Evolutionary conservation across 2,113 vertebrate genomes (phyloP).

Genomic region (Tor tambroides): DNA sequence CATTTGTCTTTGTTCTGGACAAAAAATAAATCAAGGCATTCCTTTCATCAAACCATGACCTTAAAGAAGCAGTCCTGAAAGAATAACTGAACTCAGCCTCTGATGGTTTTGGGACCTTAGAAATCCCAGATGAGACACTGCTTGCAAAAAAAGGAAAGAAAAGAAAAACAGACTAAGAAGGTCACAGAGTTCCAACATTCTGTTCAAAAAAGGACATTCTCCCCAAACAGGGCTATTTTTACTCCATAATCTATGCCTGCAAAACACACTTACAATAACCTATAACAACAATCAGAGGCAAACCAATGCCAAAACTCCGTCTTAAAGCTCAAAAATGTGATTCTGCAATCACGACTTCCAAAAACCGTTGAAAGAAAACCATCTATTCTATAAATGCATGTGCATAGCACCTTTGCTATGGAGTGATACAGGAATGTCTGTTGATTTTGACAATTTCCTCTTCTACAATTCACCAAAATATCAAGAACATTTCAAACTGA

Average conservation of each 20-base stretch:
- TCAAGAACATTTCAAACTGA: too few species aligned
- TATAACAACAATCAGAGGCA: conserved; percentile 11
- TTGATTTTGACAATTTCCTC: neutral
- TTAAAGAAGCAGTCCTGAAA: conserved; percentile 27
- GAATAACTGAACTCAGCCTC: conserved; percentile 44
- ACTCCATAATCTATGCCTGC: conserved; percentile 32
- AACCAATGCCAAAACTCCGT: conserved; percentile 46
- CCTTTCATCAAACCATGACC: neutral
- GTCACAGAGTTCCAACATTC: conserved; percentile 29
- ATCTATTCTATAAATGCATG: neutral
- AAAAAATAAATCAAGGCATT: conserved; percentile 5
- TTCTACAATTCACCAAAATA: neutral
- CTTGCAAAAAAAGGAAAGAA: neutral
- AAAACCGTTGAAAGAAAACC: neutral
- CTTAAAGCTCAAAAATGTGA: neutral
- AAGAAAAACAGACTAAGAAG: conserved; percentile 19
- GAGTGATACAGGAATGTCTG: neutral
- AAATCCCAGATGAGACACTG: neutral
- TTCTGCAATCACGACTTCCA: too few species aligned
- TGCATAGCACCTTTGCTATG: conserved; percentile 22
- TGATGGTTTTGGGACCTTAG: conserved; percentile 50
- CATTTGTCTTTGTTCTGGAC: neutral
- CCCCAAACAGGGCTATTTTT: conserved; percentile 40
- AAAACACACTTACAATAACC: conserved; percentile 43
- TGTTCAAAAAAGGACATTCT: conserved; percentile 54